Conservation (phyloP, 2,797 vertebrate species). For the Brachyrhaphis roseni region DNA sequence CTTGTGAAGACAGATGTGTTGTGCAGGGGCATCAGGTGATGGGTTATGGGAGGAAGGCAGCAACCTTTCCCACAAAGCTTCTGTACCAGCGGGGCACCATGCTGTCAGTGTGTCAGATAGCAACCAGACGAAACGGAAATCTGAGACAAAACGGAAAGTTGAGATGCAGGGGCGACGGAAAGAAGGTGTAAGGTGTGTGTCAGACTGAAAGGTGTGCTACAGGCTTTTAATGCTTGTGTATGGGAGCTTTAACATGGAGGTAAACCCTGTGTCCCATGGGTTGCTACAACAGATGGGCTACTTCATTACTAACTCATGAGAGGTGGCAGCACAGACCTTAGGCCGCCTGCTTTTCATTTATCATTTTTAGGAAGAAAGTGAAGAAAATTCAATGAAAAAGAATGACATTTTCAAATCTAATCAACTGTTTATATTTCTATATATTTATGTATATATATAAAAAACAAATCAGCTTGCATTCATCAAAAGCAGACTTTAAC, state of each 20-base stretch:
- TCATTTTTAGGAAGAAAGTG: neutral
- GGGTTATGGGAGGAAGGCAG: conserved; percentile 43
- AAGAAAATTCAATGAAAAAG: neutral
- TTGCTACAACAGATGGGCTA: conserved; percentile 68
- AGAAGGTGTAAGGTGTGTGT: conserved; percentile 37
- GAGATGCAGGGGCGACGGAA: conserved; percentile 47
- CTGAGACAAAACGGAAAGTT: conserved; percentile 22
- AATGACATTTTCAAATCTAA: neutral
- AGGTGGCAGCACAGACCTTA: conserved; percentile 55
- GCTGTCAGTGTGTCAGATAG: conserved; percentile 45
- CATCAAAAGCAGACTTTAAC: neutral
- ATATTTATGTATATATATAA: too few species aligned
- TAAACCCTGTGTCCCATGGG: conserved; percentile 52
- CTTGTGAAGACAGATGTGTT: conserved; percentile 26
- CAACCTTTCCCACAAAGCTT: conserved; percentile 42
- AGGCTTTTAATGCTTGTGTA: conserved; percentile 22
- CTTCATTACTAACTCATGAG: conserved; percentile 69
- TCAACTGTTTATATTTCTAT: neutral
- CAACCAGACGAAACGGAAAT: conserved; percentile 37
- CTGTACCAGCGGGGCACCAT: conserved; percentile 22
- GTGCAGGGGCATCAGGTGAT: conserved; percentile 41
- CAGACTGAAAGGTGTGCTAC: conserved; percentile 36
- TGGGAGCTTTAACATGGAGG: conserved; percentile 48
- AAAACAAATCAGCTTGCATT: neutral
- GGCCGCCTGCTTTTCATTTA: conserved; percentile 7